Percentiles rank a stretch among this genome's conserved stretches.
These are phyloP conservation scores for Diorhabda sublineata DNA, from an alignment of 1,140 invertebrate species.

Conservation along the genomic window DNA sequence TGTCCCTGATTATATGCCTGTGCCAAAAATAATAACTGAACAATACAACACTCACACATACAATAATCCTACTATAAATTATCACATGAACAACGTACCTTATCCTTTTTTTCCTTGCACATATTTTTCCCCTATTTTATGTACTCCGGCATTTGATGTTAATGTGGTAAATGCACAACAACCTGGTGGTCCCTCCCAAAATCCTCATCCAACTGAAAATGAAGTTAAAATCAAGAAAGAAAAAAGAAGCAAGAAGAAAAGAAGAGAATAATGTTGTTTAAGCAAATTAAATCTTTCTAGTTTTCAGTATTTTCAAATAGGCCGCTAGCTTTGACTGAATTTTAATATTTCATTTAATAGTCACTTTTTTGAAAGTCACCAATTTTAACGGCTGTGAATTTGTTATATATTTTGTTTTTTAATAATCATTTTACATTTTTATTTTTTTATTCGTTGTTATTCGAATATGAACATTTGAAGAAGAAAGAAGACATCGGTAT, in stretches of 20 bases:
- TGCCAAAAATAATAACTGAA: constrained; percentile 26
- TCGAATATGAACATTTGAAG: too few species aligned
- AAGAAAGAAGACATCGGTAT: too few species aligned
- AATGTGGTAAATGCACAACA: constrained; percentile 13
- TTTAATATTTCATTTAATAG: background rate
- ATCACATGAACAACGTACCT: constrained; percentile 37
- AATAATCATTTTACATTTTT: background rate
- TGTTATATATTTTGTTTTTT: background rate
- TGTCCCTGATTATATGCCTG: constrained; percentile 15
- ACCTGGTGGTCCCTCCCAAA: background rate
- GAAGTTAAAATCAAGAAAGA: background rate
- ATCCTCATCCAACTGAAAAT: background rate
- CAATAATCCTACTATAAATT: constrained; percentile 37
- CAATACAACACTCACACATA: constrained; percentile 38
- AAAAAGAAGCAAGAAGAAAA: constrained; percentile 12
- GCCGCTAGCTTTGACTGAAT: background rate
- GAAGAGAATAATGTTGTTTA: background rate
- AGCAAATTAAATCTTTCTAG: too few species aligned
- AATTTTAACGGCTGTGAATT: constrained; percentile 12
- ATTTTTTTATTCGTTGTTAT: background rate
- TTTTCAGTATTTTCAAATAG: background rate
- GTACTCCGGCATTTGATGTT: constrained; percentile 14
- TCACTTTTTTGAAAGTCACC: constrained; percentile 2
- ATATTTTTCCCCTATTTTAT: constrained; percentile 14
- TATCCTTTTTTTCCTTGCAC: constrained; percentile 17